phyloP scores from a whole-genome alignment of 2,113 vertebrate genomes.

The Calidris pugnax region DNA sequence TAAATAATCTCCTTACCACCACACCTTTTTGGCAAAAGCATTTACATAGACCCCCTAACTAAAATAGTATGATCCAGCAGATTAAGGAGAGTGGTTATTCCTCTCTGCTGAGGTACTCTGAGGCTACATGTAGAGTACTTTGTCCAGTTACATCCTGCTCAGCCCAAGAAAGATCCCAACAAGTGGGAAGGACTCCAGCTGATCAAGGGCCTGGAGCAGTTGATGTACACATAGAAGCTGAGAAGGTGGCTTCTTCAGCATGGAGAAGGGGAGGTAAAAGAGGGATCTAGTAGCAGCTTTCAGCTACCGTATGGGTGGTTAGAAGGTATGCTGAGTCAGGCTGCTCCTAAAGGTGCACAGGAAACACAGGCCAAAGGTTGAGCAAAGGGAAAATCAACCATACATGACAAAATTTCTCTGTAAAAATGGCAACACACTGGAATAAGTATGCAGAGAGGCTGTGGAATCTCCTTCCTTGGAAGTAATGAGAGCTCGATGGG shows the following conservation, averaged over 20 bases:
- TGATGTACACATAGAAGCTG: not conserved
- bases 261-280: not conserved
- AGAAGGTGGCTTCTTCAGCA: not conserved
- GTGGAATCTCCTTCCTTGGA: not conserved
- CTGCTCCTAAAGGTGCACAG: not conserved
- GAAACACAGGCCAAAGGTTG: not conserved
- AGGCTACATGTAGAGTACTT: too few species aligned
- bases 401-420: not conserved
- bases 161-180: not conserved
- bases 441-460: not conserved
- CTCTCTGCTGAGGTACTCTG: not conserved
- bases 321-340: not conserved
- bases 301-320: not conserved
- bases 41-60: not conserved
- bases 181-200: not conserved
- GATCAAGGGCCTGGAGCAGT: not conserved
- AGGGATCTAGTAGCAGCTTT: not conserved
- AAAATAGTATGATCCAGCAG: not conserved
- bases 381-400: not conserved
- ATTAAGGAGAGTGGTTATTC: not conserved
- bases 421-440: not conserved
- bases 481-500: not conserved
- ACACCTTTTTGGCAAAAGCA: not conserved
- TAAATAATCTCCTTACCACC: not conserved
- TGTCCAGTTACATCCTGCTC: not conserved